Evolutionary conservation across 2,888 invertebrate species (phyloP).

Genomic region (Alviniconcha strummeri): DNA sequence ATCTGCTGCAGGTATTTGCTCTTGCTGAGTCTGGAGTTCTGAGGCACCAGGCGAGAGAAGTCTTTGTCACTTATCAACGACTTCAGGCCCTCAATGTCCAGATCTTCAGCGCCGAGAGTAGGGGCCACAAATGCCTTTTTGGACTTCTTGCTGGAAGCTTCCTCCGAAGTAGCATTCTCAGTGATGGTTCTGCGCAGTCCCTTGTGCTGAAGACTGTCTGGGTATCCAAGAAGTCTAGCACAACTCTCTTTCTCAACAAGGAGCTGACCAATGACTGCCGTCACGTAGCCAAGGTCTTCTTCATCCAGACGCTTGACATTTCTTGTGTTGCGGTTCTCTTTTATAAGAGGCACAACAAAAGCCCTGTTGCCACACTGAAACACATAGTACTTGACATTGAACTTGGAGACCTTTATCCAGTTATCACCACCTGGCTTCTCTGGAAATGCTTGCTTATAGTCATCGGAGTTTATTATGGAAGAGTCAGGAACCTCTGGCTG

Average conservation of each 20-base stretch:
- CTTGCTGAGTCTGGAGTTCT: not conserved
- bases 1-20: constrained; percentile 22
- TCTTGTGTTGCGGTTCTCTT: not conserved
- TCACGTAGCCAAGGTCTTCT: constrained; percentile 22
- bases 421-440: not conserved
- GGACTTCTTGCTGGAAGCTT: no score
- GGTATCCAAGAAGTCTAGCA: constrained; percentile 19
- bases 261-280: not conserved
- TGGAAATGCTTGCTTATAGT: no score
- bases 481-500: not conserved
- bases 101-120: not conserved
- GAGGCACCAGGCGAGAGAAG: constrained; percentile 8
- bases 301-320: not conserved
- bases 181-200: not conserved
- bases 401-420: not conserved
- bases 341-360: constrained; percentile 23
- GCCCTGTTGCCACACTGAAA: constrained; percentile 21
- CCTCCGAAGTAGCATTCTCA: not conserved
- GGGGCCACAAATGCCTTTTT: constrained; percentile 12
- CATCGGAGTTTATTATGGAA: no score
- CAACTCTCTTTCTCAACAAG: constrained; percentile 9
- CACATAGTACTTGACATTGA: constrained; percentile 21
- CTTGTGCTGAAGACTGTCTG: constrained; percentile 23
- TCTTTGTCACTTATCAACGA: constrained; percentile 9
- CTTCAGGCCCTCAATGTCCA: constrained; percentile 8